Base-by-base conservation (phyloP, 2,113 vertebrate species). In the Lutjanus erythropterus region DNA sequence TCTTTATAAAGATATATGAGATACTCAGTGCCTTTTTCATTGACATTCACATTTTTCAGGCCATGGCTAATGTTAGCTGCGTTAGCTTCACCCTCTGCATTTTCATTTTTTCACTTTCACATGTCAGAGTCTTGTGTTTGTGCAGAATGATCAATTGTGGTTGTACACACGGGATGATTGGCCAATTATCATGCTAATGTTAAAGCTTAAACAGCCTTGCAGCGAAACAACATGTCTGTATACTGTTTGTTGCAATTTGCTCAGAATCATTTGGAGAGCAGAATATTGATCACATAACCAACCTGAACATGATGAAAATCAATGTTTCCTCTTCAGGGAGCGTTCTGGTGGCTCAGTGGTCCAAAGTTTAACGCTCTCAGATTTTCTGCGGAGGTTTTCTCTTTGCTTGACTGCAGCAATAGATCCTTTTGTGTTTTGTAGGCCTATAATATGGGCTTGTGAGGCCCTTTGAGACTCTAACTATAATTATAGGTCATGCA, bases 401-500 rank as follows among this genome's bases (percentile, higher is more conserved):
- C 18, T 64, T 39, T n/a, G 31, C 18, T 49, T 31, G 8, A 33
- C 12, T 14, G 29, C n/a, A 31, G 47, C 33, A 15, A 49, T 7
- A 5, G 27, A 58, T 78, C 10, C 39, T 41, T 42, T 42, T 66
- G 6, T 60, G 15, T 58, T 23, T 8, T 18, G 3, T 15, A n/a
- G n/a, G n/a, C n/a, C n/a, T n/a, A 5, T n/a, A 64, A 55, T 37
- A 14, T 49, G 49, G 18, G 19, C 4, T 9, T 50, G 9, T 58
- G 37, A 73, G 44, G n/a, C 16, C 21, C 35, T 49, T 27, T 70
- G 6, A 31, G 33, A 27, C 9, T 25, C 23, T 8, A 8, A 33
- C 42, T 64, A 21, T 50, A 58, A 71, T 71, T 42, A 73, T 15
- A 15, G 55, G 25, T 23, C 52, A 25, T 27, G 27, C n/a, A 46